Evolutionary conservation across 1,140 invertebrate species (phyloP).

Genomic region (Phortica variegata): DNA sequence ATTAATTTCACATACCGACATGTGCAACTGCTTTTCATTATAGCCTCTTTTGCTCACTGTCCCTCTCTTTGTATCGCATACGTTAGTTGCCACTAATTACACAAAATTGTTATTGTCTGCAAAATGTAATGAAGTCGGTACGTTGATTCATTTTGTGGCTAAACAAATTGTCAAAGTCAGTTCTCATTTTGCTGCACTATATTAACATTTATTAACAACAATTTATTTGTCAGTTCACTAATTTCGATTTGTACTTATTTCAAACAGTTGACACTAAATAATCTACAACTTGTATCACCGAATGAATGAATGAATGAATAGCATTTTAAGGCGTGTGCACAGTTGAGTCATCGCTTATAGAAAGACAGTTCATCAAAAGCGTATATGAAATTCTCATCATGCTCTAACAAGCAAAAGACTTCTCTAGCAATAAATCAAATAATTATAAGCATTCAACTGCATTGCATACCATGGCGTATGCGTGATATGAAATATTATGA

Average conservation of each 20-base stretch:
- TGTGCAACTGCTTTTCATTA: no score
- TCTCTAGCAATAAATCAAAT: no score
- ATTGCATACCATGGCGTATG: no score
- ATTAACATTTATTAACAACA: neutral
- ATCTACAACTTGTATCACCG: conserved; percentile 14
- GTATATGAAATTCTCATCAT: no score
- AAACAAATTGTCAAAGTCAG: neutral
- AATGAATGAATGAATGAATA: conserved; percentile 19
- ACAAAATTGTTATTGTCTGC: conserved; percentile 49
- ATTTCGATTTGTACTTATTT: neutral
- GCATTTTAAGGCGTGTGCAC: no score
- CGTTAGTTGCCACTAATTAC: conserved; percentile 39
- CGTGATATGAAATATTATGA: no score
- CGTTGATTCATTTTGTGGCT: neutral
- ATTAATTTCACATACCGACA: no score
- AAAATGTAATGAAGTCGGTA: conserved; percentile 52
- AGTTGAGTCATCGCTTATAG: no score
- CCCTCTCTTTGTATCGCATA: conserved; percentile 36
- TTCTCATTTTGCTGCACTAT: neutral
- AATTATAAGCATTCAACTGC: no score
- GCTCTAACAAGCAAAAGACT: no score
- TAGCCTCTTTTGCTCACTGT: no score
- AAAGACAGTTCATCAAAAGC: no score
- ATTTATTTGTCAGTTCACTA: neutral
- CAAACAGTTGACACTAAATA: conserved; percentile 31